phyloP scores from a whole-genome alignment of 1,140 invertebrate genomes.

The Carcinoscorpius rotundicauda region DNA sequence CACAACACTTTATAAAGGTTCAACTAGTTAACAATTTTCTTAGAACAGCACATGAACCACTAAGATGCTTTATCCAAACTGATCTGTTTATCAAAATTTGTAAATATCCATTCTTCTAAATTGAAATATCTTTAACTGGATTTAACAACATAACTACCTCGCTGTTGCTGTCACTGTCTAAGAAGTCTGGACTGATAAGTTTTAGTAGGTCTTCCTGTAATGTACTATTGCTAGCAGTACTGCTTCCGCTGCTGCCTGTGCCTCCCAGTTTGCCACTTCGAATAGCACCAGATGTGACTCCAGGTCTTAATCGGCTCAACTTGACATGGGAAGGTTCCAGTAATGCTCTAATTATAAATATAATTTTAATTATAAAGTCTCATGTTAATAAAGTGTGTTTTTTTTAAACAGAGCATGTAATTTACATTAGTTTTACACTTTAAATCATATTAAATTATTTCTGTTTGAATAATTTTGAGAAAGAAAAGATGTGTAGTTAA shows the following conservation, averaged over 20 bases:
- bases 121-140: too few relatives aligned
- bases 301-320: conserved; percentile 14
- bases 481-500: too few relatives aligned
- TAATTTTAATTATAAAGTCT: neutral
- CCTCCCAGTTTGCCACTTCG: neutral
- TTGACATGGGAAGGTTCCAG: conserved; percentile 14
- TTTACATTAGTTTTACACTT: too few relatives aligned
- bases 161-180: conserved; percentile 20
- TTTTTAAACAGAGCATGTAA: too few relatives aligned
- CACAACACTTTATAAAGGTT: too few relatives aligned
- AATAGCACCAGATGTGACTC: conserved; percentile 9
- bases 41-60: too few relatives aligned
- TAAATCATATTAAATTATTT: too few relatives aligned
- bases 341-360: conserved; percentile 10
- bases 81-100: too few relatives aligned
- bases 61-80: too few relatives aligned
- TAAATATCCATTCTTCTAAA: too few relatives aligned
- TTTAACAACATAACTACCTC: conserved; percentile 6
- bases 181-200: conserved; percentile 65
- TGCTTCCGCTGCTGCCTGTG: conserved; percentile 35
- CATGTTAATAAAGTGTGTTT: neutral
- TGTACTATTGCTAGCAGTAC: conserved; percentile 42
- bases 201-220: conserved; percentile 78
- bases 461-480: too few relatives aligned
- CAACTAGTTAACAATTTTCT: too few relatives aligned